Evolutionary conservation across 2,797 vertebrate genomes (phyloP).

Genomic region (Acestrorhynchus altus): DNA sequence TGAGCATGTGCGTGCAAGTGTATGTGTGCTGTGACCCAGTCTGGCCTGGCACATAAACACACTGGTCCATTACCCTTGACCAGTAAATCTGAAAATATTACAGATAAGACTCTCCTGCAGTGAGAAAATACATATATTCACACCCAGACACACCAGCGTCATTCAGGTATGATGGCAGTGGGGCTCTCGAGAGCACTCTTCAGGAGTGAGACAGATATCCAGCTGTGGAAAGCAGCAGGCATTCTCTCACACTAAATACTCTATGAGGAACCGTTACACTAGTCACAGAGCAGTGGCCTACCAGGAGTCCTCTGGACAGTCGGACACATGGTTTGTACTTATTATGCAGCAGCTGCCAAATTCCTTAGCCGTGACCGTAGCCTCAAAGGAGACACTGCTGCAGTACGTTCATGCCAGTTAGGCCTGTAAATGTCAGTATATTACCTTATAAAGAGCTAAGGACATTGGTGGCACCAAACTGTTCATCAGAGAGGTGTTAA

Average conservation of each 20-base stretch:
- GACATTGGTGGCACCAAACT: conserved; percentile 13
- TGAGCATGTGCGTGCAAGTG: neutral
- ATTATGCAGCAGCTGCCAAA: conserved; percentile 45
- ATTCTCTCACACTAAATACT: conserved; percentile 37
- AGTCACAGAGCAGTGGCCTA: conserved; percentile 37
- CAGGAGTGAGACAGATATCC: neutral
- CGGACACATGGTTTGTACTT: neutral
- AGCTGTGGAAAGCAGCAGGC: conserved; percentile 30
- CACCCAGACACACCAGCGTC: neutral
- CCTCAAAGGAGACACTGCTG: conserved; percentile 51
- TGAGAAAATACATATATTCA: conserved; percentile 6
- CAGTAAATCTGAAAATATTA: conserved; percentile 11
- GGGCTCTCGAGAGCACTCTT: neutral
- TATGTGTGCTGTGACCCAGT: conserved; percentile 40
- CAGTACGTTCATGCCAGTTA: conserved; percentile 54
- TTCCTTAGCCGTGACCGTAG: conserved; percentile 60
- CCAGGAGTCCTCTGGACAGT: conserved; percentile 41
- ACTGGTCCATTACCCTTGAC: conserved; percentile 34
- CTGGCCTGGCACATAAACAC: conserved; percentile 42
- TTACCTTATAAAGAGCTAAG: conserved; percentile 54
- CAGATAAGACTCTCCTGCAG: conserved; percentile 30
- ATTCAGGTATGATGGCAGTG: conserved; percentile 23
- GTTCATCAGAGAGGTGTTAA: neutral
- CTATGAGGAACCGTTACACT: conserved; percentile 32
- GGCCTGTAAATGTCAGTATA: conserved; percentile 68